A percentile compares a stretch with the other conserved stretches of the same genome.
These are phyloP conservation scores for Delia radicum DNA, from an alignment of 1,140 invertebrate genomes.

Conservation along the genomic window DNA sequence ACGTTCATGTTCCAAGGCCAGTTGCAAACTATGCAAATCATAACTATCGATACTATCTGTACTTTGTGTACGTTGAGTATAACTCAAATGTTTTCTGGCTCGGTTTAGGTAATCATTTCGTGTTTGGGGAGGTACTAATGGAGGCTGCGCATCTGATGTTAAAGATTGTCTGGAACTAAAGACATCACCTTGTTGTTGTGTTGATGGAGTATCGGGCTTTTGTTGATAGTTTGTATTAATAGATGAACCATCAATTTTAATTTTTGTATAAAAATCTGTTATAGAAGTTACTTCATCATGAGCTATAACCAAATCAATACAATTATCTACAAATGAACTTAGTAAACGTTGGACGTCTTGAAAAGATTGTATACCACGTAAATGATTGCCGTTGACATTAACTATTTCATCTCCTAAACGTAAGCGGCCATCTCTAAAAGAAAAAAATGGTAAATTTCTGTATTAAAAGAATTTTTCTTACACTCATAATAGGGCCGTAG, in stretches of 20 bases:
- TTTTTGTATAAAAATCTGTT: constrained; percentile 53
- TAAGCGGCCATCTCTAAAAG: constrained; percentile 72
- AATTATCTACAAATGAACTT: constrained; percentile 54
- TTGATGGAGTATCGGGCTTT: constrained; percentile 18
- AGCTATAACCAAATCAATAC: constrained; percentile 64
- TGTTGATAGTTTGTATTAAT: not conserved
- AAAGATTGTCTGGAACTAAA: constrained; percentile 24
- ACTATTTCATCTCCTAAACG: constrained; percentile 82
- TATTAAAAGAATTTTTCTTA: not conserved
- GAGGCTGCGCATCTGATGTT: not conserved
- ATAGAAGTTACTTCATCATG: constrained; percentile 58
- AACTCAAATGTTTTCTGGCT: constrained; percentile 38
- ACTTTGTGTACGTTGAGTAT: constrained; percentile 45
- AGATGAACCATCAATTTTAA: constrained; percentile 43
- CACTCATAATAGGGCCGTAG: no score
- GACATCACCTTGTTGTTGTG: not conserved
- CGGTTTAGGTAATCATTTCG: constrained; percentile 24
- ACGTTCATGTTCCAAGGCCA: constrained; percentile 32
- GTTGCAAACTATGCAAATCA: constrained; percentile 44
- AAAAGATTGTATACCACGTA: constrained; percentile 72
- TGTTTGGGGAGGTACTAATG: not conserved
- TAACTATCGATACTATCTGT: constrained; percentile 46
- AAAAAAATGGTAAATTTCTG: not conserved
- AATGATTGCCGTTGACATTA: constrained; percentile 79
- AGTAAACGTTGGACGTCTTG: constrained; percentile 60